Conservation (phyloP, 1,140 invertebrate species). For the Euschistus heros region DNA sequence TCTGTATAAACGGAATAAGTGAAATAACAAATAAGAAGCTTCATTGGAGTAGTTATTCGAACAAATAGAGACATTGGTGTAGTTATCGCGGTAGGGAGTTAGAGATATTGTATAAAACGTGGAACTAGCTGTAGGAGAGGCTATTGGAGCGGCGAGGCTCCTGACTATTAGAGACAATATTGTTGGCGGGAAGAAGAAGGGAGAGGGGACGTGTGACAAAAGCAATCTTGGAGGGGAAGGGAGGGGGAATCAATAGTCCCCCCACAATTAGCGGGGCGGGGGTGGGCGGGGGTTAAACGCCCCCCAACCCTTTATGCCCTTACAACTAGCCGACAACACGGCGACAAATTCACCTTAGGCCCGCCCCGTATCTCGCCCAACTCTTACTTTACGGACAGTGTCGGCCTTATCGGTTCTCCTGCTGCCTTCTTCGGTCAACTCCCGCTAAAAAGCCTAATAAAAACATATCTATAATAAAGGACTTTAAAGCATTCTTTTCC, state of each 20-base stretch:
- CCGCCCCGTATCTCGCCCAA: neutral
- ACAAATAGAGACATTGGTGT: no score
- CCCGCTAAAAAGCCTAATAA: no score
- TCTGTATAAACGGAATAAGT: no score
- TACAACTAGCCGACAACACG: slow-evolving; percentile 15
- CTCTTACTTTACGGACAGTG: neutral
- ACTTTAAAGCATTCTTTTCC: no score
- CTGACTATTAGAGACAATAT: slow-evolving; percentile 5
- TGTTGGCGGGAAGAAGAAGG: slow-evolving; percentile 4
- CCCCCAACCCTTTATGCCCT: slow-evolving; percentile 11
- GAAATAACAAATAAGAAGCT: no score
- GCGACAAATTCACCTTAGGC: slow-evolving; percentile 11
- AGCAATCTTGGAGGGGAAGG: slow-evolving; percentile 21
- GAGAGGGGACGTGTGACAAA: slow-evolving; percentile 21
- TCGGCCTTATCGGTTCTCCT: neutral
- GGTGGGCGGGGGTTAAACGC: neutral
- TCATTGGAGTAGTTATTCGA: no score
- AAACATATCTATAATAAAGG: no score
- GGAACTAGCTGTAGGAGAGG: no score
- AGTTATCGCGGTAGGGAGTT: neutral
- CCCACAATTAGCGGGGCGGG: slow-evolving; percentile 14
- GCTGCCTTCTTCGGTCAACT: neutral
- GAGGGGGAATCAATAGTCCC: slow-evolving; percentile 3
- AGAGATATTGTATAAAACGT: neutral
- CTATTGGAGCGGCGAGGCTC: no score